Evolutionary conservation across 2,113 vertebrate genomes (phyloP).

Genomic region (Dicaeum eximium): DNA sequence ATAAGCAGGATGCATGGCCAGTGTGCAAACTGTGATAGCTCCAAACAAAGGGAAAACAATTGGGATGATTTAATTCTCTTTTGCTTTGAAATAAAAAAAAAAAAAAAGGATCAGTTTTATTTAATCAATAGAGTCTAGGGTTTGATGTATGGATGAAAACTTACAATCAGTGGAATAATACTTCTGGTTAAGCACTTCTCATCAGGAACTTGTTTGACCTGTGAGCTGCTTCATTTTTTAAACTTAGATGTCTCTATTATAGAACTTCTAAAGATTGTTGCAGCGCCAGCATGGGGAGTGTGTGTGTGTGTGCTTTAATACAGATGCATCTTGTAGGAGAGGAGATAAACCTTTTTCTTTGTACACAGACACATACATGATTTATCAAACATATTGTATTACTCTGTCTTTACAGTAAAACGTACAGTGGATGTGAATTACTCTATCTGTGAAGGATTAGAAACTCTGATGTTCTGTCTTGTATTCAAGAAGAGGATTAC

Average conservation of each 20-base stretch:
- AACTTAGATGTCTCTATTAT: constrained; percentile 39
- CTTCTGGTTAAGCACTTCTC: constrained; percentile 43
- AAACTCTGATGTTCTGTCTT: constrained; percentile 21
- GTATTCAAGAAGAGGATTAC: constrained; percentile 20
- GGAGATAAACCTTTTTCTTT: constrained; percentile 18
- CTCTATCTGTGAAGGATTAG: constrained; percentile 37
- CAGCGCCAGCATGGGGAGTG: not conserved
- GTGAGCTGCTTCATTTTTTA: constrained; percentile 44
- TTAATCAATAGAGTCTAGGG: constrained; percentile 23
- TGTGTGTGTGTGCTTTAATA: not conserved
- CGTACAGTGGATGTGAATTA: not conserved
- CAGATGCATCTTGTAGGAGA: not conserved
- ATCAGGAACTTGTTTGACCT: constrained; percentile 50
- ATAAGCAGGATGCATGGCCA: not conserved
- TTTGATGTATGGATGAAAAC: constrained; percentile 35
- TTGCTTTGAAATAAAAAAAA: constrained; percentile 17
- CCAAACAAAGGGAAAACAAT: constrained; percentile 15
- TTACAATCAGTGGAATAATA: constrained; percentile 7
- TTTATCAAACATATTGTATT: constrained; percentile 13
- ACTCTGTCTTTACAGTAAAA: not conserved
- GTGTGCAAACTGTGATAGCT: not conserved
- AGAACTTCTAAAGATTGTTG: constrained; percentile 36
- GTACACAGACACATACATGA: not conserved
- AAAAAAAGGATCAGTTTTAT: constrained; percentile 20
- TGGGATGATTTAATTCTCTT: constrained; percentile 18